Evolutionary conservation across 64 coral and sea anemone genomes (phyloP), one percentile per base, ranked within the genome.

Genomic region (Montipora cactus): DNA sequence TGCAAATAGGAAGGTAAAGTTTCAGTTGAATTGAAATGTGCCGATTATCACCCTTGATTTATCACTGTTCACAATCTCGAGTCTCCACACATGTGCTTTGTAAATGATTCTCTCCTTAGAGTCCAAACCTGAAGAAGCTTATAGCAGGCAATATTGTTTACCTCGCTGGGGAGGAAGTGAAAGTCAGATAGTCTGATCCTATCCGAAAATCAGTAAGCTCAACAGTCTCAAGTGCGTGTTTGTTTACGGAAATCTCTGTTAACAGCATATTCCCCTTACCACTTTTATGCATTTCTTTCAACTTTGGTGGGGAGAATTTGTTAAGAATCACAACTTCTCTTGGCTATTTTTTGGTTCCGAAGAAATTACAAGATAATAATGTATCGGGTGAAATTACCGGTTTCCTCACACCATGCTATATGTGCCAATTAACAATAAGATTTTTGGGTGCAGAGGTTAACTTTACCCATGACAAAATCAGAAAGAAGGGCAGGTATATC

Each of bases 61-160:
- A 37, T 37, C 37, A 37, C 37, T 37, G 37, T 37, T 11, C 8
- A 67, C 62, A 14, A 18, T 4, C 0, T 67, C 12, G 15, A 14
- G 62, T 67, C 0, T 37, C 37, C 37, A 37, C 37, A 4, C 16
- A 15, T 67, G 4, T 67, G 11, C 12, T 67, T 67, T 67, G 23
- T 73, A 6, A 2, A 37, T 37, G 37, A 37, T 53, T 78, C 19
- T 45, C 13, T 78, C 78, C 12, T 11, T 78, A 89, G 87, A 78
- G 20, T 89, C 87, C 87, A 44, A 89, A 89, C 21, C 46, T 78
- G 5, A 89, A 78, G 52, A 89, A 89, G 74, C 87, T 89, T 78
- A 10, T 89, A 51, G 11, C 73, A 55, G 87, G 87, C 13, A 72
- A 78, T 44, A 19, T 2, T 61, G 22, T 89, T 46, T 89, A 59